phyloP scores from a whole-genome alignment of 2,888 invertebrate species.

The Synanthedon formicaeformis region DNA sequence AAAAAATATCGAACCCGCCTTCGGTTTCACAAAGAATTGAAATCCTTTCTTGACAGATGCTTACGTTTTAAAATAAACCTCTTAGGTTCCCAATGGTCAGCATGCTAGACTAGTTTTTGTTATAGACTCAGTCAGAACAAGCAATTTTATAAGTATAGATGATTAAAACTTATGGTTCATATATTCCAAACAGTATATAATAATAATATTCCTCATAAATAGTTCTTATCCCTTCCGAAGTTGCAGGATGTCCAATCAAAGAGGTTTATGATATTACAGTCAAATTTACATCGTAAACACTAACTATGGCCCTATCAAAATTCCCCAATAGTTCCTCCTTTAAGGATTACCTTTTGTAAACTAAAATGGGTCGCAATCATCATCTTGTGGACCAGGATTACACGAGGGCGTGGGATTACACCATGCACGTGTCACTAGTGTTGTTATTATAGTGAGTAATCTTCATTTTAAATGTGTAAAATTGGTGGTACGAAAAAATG shows the following conservation, averaged over 20 bases:
- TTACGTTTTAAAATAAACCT: no score
- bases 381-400: slow-evolving; percentile 63
- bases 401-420: slow-evolving; percentile 39
- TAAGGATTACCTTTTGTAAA: slow-evolving; percentile 71
- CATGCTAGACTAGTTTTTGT: no score
- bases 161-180: no score
- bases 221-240: slow-evolving; percentile 40
- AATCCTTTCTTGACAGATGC: no score
- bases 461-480: no score
- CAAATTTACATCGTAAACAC: slow-evolving; percentile 69
- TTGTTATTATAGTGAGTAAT: no score
- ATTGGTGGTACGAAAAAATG: no score
- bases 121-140: no score
- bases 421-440: slow-evolving; percentile 14
- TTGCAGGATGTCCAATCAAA: slow-evolving; percentile 55
- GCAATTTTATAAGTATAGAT: no score
- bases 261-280: slow-evolving; percentile 65
- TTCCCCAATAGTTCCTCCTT: slow-evolving; percentile 59
- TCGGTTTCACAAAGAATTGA: no score
- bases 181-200: not conserved
- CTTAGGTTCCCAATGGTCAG: no score
- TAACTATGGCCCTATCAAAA: slow-evolving; percentile 42
- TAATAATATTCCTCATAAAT: not conserved
- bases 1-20: no score
- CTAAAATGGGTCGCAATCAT: slow-evolving; percentile 67